A percentile compares a stretch with the other conserved stretches of the same genome.
These are phyloP conservation scores for Aphelocoma coerulescens DNA, from an alignment of 2,113 vertebrate genomes.

Conservation along the genomic window DNA sequence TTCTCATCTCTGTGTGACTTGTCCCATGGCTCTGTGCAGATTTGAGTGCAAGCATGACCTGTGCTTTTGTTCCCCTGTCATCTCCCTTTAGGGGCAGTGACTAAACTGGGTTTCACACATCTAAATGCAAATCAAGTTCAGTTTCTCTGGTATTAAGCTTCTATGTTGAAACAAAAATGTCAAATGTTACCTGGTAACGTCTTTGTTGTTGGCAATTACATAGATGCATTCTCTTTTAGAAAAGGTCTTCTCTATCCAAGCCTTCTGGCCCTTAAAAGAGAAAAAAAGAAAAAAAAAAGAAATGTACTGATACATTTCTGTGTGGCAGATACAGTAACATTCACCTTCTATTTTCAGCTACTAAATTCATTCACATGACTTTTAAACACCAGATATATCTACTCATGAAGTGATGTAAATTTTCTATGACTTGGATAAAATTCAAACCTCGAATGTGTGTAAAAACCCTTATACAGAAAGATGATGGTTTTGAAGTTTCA, in stretches of 20 bases:
- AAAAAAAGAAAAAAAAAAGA: background rate
- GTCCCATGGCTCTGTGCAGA: background rate
- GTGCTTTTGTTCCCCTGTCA: background rate
- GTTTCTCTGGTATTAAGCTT: background rate
- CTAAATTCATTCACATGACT: background rate
- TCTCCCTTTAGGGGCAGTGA: background rate
- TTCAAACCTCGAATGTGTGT: background rate
- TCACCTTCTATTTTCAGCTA: background rate
- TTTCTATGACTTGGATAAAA: background rate
- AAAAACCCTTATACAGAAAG: background rate
- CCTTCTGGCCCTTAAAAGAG: constrained; percentile 82
- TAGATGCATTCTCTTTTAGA: constrained; percentile 89
- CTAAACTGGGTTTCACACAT: background rate
- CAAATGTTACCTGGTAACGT: constrained; percentile 81
- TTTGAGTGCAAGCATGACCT: background rate
- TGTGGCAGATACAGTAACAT: background rate
- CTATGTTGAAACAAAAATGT: background rate
- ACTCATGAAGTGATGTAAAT: background rate
- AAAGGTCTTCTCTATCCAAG: constrained; percentile 96
- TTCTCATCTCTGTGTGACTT: background rate
- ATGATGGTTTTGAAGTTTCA: background rate
- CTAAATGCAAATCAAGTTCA: background rate
- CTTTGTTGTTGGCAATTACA: constrained; percentile 86
- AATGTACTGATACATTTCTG: background rate
- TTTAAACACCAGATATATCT: background rate